phyloP scores from a whole-genome alignment of 1,140 invertebrate genomes.

The Polyergus mexicanus region DNA sequence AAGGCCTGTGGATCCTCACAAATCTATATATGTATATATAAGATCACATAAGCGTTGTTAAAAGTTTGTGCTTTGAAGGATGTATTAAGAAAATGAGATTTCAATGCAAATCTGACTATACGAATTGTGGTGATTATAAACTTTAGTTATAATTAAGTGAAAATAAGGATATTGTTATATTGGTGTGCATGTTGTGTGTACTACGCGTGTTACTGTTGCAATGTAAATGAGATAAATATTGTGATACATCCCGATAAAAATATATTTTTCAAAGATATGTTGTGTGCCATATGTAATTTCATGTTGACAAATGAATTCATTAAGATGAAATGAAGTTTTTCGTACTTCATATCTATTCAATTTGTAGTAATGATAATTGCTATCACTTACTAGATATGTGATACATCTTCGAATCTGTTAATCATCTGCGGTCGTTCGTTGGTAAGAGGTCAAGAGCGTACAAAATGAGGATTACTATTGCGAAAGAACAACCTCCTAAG shows the following conservation, averaged over 20 bases:
- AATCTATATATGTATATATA: slow-evolving; percentile 8
- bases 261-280: slow-evolving; percentile 79
- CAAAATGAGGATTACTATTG: slow-evolving; percentile 54
- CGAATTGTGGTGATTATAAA: slow-evolving; percentile 15
- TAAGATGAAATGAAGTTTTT: not conserved
- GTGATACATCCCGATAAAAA: slow-evolving; percentile 77
- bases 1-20: slow-evolving; percentile 58
- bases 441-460: slow-evolving; percentile 39
- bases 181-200: slow-evolving; percentile 24
- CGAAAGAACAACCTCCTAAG: not conserved
- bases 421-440: slow-evolving; percentile 21
- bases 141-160: slow-evolving; percentile 35
- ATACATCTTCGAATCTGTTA: not conserved
- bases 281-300: slow-evolving; percentile 51
- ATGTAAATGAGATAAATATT: slow-evolving; percentile 75
- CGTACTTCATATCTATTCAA: not conserved
- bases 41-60: slow-evolving; percentile 13
- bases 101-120: slow-evolving; percentile 28
- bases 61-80: slow-evolving; percentile 25
- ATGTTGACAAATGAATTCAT: slow-evolving; percentile 10
- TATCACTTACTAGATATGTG: slow-evolving; percentile 13
- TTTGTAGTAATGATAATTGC: slow-evolving; percentile 26
- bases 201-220: slow-evolving; percentile 24
- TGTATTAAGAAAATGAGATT: slow-evolving; percentile 6
- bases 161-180: slow-evolving; percentile 28